Percentiles rank a stretch among this genome's conserved stretches.
These are phyloP conservation scores for Eulemur coronatus DNA, from an alignment of 2,797 vertebrate genomes.

Conservation along the genomic window DNA sequence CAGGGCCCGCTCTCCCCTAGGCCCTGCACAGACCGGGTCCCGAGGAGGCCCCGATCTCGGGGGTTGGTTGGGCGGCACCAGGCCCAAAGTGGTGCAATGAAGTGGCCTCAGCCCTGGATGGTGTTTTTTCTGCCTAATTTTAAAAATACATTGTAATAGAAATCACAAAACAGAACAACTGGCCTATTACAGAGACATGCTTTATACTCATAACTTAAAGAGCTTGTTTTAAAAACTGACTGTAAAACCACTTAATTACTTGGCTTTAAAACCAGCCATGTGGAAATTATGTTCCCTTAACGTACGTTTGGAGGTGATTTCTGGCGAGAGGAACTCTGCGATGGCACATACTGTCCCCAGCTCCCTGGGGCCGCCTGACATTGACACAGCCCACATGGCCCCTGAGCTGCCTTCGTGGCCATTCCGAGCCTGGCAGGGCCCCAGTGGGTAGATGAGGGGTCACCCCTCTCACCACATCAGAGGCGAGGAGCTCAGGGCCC, in stretches of 20 bases:
- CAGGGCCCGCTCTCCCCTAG: not conserved
- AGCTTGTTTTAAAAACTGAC: slow-evolving; percentile 54
- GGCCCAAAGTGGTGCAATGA: not conserved
- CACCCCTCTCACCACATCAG: not conserved
- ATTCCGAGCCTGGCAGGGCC: not conserved
- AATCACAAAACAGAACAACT: not conserved
- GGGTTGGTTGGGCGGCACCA: not conserved
- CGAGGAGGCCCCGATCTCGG: not conserved
- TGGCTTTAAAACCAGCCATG: slow-evolving; percentile 59
- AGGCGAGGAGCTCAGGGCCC: not conserved
- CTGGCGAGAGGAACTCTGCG: not conserved
- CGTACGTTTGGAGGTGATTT: not conserved
- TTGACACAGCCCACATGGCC: accelerated
- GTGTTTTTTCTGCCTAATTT: not conserved
- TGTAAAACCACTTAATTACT: slow-evolving; percentile 65
- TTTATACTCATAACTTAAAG: slow-evolving; percentile 48
- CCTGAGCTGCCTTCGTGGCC: accelerated
- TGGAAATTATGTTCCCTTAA: slow-evolving; percentile 24
- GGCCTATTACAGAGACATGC: slow-evolving; percentile 4
- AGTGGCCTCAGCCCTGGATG: not conserved
- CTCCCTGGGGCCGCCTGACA: not conserved
- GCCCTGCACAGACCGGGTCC: not conserved
- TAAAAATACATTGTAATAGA: not conserved
- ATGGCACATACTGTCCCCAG: accelerated
- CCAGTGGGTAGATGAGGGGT: accelerated